phyloP scores from a whole-genome alignment of 1,140 invertebrate species.

The Elymnias hypermnestra region DNA sequence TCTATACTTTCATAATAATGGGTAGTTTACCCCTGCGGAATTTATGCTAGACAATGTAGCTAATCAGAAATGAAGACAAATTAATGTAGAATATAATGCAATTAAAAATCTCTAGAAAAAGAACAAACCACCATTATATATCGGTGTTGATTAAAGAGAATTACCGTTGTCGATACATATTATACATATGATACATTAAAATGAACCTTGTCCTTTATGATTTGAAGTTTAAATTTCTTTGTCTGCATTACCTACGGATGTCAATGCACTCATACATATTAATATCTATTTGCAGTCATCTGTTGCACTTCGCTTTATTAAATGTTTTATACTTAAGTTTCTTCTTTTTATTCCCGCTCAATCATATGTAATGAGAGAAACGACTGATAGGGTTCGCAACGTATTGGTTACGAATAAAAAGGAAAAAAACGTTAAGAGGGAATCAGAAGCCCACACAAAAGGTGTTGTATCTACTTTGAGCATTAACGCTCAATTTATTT shows the following conservation, averaged over 20 bases:
- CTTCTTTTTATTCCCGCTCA: constrained; percentile 16
- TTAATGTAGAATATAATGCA: too few relatives aligned
- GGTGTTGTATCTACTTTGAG: not conserved
- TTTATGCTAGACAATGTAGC: too few relatives aligned
- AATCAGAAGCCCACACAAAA: not conserved
- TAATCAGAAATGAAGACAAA: too few relatives aligned
- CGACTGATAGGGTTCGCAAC: constrained; percentile 1
- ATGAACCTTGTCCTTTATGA: constrained; percentile 15
- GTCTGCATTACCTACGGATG: constrained; percentile 14
- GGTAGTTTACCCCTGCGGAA: too few relatives aligned
- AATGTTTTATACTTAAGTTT: constrained; percentile 28
- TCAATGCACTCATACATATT: constrained; percentile 41
- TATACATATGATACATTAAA: constrained; percentile 11
- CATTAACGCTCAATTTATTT: too few relatives aligned
- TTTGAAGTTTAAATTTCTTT: constrained; percentile 17
- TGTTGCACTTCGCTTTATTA: constrained; percentile 38
- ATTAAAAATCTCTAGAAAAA: too few relatives aligned
- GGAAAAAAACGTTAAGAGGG: not conserved
- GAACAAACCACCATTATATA: constrained; percentile 13
- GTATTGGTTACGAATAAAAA: constrained; percentile 1
- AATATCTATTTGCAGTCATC: constrained; percentile 40
- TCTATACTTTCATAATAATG: too few relatives aligned
- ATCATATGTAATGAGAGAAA: constrained; percentile 17
- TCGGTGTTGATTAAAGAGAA: constrained; percentile 22
- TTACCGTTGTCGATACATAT: constrained; percentile 34